A percentile compares a stretch with the other conserved stretches of the same genome.
phyloP scores from a whole-genome alignment of 2,113 vertebrate species.

The Corydoras sp. region DNA sequence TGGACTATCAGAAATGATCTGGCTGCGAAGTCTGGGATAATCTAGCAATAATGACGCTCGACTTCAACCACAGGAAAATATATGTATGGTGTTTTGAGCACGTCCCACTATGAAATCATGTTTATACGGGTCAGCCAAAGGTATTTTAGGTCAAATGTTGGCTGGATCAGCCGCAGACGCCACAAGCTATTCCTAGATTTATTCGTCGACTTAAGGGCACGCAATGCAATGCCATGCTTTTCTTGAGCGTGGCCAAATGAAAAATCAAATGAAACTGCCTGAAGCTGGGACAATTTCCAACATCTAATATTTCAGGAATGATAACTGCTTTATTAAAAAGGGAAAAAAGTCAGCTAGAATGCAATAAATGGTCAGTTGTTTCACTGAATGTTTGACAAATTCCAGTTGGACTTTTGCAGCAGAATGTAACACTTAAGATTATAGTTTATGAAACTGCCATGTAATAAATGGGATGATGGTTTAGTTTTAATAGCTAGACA shows the following conservation, averaged over 20 bases:
- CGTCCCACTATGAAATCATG: constrained; percentile 25
- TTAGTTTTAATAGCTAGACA: too few relatives aligned
- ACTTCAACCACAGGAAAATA: constrained; percentile 7
- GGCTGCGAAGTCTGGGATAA: background rate
- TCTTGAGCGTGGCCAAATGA: background rate
- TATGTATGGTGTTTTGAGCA: background rate
- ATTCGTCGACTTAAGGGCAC: constrained; percentile 6
- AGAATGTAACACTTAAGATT: background rate
- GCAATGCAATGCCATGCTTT: constrained; percentile 5
- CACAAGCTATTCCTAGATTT: constrained; percentile 29
- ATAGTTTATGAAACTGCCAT: too few relatives aligned
- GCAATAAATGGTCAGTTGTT: background rate
- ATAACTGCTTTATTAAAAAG: constrained; percentile 11
- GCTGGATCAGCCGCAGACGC: background rate
- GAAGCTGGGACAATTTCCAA: background rate
- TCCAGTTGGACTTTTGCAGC: background rate
- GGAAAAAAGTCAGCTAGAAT: background rate
- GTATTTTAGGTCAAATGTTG: constrained; percentile 20
- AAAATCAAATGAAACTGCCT: constrained; percentile 10
- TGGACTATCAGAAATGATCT: constrained; percentile 9
- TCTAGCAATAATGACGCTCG: constrained; percentile 16
- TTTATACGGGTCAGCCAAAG: constrained; percentile 16
- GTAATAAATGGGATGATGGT: too few relatives aligned
- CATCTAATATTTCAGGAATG: constrained; percentile 2
- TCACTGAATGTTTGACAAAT: background rate